Conservation (phyloP, 1,140 invertebrate species). For the Neelides sp. region DNA sequence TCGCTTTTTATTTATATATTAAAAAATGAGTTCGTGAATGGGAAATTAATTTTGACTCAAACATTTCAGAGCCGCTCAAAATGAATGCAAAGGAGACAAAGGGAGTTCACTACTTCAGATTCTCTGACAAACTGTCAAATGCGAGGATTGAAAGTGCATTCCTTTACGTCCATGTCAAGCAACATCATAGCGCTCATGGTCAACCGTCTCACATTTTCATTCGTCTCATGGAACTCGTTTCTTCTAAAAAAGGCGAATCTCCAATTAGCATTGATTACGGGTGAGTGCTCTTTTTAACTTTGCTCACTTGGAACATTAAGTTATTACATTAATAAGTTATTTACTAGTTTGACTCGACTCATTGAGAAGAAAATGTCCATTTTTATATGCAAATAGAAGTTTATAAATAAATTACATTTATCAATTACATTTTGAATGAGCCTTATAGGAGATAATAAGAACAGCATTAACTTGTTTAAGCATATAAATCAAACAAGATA, state of each 20-base stretch:
- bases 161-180: constrained; percentile 23
- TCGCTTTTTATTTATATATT: constrained; percentile 9
- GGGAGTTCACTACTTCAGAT: constrained; percentile 23
- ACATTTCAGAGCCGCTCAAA: constrained; percentile 17
- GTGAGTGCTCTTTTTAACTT: constrained; percentile 18
- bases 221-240: constrained; percentile 20
- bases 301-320: too few species aligned
- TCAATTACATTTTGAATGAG: too few species aligned
- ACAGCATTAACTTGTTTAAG: too few species aligned
- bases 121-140: constrained; percentile 28
- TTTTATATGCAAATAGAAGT: too few species aligned
- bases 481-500: too few species aligned
- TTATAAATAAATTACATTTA: too few species aligned
- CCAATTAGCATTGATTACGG: constrained; percentile 21
- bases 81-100: constrained; percentile 17
- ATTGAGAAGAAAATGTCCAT: too few species aligned
- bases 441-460: too few species aligned
- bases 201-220: constrained; percentile 10
- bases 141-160: constrained; percentile 24
- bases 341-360: too few species aligned
- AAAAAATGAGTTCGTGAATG: too few species aligned
- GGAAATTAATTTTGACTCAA: too few species aligned
- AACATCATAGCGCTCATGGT: background rate
- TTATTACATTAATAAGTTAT: too few species aligned
- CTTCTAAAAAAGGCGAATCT: constrained; percentile 23